Conservation (phyloP, 2,888 invertebrate species). For the Chymomyza amoena region DNA sequence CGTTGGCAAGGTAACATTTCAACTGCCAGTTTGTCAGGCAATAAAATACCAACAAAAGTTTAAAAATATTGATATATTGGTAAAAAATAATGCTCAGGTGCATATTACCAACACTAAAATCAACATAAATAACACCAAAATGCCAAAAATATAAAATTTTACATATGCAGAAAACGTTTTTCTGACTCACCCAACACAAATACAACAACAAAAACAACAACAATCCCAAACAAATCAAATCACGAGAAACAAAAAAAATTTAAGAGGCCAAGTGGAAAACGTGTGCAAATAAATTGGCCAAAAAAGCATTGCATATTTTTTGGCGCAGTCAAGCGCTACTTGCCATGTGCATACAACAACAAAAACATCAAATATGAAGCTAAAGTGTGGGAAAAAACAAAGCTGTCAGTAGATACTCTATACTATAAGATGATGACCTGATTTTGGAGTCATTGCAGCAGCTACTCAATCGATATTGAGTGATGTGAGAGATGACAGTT, state of each 20-base stretch:
- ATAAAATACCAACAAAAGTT: conserved; percentile 35
- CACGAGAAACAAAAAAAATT: neutral
- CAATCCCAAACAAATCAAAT: conserved; percentile 4
- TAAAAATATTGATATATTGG: conserved; percentile 21
- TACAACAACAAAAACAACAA: neutral
- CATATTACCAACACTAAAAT: conserved; percentile 31
- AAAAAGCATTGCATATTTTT: conserved; percentile 34
- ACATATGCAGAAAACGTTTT: conserved; percentile 22
- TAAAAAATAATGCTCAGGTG: conserved; percentile 38
- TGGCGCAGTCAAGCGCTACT: conserved; percentile 32
- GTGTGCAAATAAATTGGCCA: neutral
- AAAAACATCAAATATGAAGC: neutral
- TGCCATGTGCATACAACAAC: neutral
- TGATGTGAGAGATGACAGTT: no score
- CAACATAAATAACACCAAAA: conserved; percentile 12
- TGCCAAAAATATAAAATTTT: conserved; percentile 27
- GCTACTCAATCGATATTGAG: no score
- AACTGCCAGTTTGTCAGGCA: conserved; percentile 45
- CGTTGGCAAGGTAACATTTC: conserved; percentile 18
- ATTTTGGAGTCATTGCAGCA: no score
- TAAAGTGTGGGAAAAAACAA: neutral
- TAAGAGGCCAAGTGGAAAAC: neutral
- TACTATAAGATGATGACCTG: no score
- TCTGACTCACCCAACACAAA: neutral
- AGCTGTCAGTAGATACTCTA: no score